These are phyloP conservation scores for Noctua comes DNA, from an alignment of 2,888 invertebrate genomes.

Conservation along the genomic window DNA sequence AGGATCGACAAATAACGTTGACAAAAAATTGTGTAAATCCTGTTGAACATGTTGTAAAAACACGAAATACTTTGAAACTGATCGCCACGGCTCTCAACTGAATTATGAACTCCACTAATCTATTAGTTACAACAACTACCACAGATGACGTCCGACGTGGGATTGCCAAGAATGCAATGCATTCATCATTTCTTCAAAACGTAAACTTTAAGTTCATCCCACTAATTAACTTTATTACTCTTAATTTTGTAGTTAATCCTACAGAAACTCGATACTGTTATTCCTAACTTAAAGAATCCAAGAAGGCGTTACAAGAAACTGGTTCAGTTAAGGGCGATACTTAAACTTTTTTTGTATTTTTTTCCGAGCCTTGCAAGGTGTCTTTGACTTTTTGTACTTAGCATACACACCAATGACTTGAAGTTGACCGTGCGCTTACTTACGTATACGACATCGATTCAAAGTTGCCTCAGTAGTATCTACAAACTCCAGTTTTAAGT, in stretches of 20 bases:
- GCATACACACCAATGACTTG: neutral
- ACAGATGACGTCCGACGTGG: neutral
- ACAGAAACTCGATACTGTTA: neutral
- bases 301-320: neutral
- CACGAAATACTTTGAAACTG: neutral
- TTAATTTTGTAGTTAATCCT: neutral
- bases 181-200: too few species aligned
- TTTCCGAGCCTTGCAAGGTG: neutral
- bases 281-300: neutral
- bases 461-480: neutral
- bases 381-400: neutral
- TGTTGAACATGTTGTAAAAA: neutral
- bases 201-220: neutral
- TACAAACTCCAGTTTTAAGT: neutral
- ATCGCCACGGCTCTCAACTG: neutral
- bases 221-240: neutral
- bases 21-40: too few species aligned
- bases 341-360: neutral
- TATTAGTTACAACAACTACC: neutral
- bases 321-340: neutral
- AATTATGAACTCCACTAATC: neutral
- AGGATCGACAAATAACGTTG: neutral
- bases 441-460: constrained; percentile 9
- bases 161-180: neutral
- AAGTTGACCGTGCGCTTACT: constrained; percentile 10